Evolutionary conservation across 2,888 invertebrate species (phyloP).

Genomic region (Oasisia sp.): DNA sequence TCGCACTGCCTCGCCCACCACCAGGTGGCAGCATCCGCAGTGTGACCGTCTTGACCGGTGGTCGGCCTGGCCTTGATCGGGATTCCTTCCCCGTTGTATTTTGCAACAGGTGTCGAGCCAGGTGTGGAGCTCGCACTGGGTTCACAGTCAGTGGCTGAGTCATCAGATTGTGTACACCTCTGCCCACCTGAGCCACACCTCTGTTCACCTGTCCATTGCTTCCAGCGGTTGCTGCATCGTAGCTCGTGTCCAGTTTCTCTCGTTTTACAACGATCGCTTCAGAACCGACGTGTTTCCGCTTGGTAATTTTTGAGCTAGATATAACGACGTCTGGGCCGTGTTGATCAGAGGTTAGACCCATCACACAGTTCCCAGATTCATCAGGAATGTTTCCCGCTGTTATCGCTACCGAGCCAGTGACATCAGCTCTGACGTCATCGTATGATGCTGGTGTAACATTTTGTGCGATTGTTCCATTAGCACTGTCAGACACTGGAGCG

Average conservation of each 20-base stretch:
- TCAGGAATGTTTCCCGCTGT: not conserved
- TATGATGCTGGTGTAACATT: not conserved
- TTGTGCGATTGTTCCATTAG: not conserved
- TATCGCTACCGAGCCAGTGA: not conserved
- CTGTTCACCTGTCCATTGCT: not conserved
- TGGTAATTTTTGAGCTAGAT: not conserved
- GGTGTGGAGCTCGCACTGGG: not conserved
- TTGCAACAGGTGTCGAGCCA: not conserved
- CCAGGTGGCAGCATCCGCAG: not conserved
- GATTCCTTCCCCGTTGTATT: not conserved
- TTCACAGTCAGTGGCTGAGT: not conserved
- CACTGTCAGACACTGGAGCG: not conserved
- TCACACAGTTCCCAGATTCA: not conserved
- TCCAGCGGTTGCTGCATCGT: not conserved
- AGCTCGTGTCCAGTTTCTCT: conserved; percentile 3
- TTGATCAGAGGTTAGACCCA: not conserved
- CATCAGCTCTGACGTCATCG: not conserved
- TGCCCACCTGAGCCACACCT: not conserved
- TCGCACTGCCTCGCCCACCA: not conserved
- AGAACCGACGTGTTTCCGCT: not conserved
- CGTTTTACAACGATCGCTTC: not conserved
- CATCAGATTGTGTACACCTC: not conserved
- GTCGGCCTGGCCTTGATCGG: not conserved
- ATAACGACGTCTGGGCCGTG: not conserved
- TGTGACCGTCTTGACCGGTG: not conserved